Evolutionary conservation across 2,888 invertebrate species (phyloP).

Genomic region (Orthosia incerta): DNA sequence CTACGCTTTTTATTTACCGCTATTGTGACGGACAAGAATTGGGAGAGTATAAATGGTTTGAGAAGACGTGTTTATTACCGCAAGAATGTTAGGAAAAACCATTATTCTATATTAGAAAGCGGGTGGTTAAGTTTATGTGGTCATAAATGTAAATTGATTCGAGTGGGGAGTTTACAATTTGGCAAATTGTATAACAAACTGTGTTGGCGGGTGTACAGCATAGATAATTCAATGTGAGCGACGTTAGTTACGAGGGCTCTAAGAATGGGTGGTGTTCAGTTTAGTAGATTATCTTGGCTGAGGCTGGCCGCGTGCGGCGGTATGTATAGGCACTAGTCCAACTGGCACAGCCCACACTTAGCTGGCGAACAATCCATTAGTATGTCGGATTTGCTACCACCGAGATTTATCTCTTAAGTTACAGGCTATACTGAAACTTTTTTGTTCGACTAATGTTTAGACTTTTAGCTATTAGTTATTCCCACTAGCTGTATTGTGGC

Average conservation of each 20-base stretch:
- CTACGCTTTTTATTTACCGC: constrained; percentile 58
- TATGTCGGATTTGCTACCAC: constrained; percentile 80
- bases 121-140: constrained; percentile 23
- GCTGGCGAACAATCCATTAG: constrained; percentile 85
- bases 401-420: constrained; percentile 78
- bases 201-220: constrained; percentile 65
- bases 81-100: constrained; percentile 8
- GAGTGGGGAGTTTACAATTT: constrained; percentile 40
- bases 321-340: constrained; percentile 82
- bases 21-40: constrained; percentile 62
- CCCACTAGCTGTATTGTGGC: constrained; percentile 7
- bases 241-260: constrained; percentile 71
- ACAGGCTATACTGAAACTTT: constrained; percentile 68
- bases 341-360: constrained; percentile 81
- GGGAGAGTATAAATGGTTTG: constrained; percentile 1
- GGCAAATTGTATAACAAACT: constrained; percentile 59
- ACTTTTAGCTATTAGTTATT: constrained; percentile 49
- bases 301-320: constrained; percentile 69
- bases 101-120: constrained; percentile 14
- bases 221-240: constrained; percentile 75
- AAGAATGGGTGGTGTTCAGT: constrained; percentile 74
- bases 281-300: constrained; percentile 85
- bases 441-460: constrained; percentile 60
- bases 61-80: constrained; percentile 14
- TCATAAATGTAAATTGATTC: constrained; percentile 46